These are phyloP conservation scores for Branchellion lobata DNA, from an alignment of 2,888 invertebrate genomes.

Conservation along the genomic window DNA sequence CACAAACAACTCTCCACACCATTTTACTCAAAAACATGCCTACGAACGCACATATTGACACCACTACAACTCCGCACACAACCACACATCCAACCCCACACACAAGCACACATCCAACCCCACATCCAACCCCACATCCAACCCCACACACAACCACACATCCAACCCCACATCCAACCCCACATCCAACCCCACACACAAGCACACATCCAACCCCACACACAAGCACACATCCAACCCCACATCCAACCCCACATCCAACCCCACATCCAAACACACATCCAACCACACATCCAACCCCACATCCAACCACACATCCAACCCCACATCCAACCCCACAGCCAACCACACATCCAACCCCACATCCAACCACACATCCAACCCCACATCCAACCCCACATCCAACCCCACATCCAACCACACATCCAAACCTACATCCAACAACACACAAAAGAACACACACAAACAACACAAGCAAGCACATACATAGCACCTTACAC, in stretches of 20 bases:
- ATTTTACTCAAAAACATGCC: no score
- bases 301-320: background rate
- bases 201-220: background rate
- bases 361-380: background rate
- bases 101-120: background rate
- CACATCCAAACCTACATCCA: constrained; percentile 2
- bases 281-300: background rate
- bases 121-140: background rate
- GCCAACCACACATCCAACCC: background rate
- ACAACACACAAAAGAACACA: background rate
- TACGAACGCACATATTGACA: no score
- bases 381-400: background rate
- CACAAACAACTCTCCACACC: no score
- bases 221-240: background rate
- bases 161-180: background rate
- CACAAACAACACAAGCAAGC: background rate
- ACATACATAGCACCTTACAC: background rate
- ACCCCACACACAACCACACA: no score
- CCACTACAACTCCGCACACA: background rate
- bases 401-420: background rate
- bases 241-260: background rate
- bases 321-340: background rate
- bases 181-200: constrained; percentile 3
- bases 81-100: background rate
- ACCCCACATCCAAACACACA: background rate